Evolutionary conservation across 2,113 vertebrate species (phyloP).

Genomic region (Turnix velox): DNA sequence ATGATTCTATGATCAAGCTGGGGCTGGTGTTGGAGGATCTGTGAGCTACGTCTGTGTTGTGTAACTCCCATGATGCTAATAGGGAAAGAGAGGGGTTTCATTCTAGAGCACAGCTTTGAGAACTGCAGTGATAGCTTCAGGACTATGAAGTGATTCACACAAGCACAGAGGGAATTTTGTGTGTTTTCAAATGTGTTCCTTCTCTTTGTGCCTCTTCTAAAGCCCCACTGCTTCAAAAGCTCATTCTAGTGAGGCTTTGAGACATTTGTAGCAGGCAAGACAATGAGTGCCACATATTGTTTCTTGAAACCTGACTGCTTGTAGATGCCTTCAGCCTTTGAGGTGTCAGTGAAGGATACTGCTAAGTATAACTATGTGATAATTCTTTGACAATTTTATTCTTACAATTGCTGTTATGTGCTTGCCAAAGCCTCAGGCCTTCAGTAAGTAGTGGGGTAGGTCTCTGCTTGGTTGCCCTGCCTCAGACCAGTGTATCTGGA

Average conservation of each 20-base stretch:
- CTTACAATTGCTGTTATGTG: not conserved
- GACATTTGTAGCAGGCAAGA: not conserved
- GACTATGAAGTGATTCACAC: not conserved
- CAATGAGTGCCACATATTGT: not conserved
- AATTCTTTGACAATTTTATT: not conserved
- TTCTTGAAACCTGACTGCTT: not conserved
- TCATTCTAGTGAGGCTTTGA: not conserved
- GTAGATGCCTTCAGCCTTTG: not conserved
- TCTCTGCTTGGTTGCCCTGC: not conserved
- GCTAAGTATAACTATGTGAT: not conserved
- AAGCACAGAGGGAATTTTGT: not conserved
- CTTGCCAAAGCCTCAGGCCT: not conserved
- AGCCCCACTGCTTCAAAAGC: not conserved
- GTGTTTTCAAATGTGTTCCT: not conserved
- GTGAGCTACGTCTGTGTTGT: not conserved
- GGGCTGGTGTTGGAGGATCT: not conserved
- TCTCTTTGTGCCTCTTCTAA: not conserved
- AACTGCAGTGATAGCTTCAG: not conserved
- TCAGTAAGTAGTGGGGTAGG: not conserved
- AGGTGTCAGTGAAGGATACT: not conserved
- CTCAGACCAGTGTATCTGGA: fast-evolving
- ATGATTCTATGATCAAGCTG: too few relatives aligned
- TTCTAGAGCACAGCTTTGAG: not conserved
- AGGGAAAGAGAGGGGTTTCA: not conserved
- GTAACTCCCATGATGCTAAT: not conserved